Evolutionary conservation across 2,797 vertebrate genomes (phyloP), one percentile per base, ranked within the genome.

Genomic region (Anabas testudineus): DNA sequence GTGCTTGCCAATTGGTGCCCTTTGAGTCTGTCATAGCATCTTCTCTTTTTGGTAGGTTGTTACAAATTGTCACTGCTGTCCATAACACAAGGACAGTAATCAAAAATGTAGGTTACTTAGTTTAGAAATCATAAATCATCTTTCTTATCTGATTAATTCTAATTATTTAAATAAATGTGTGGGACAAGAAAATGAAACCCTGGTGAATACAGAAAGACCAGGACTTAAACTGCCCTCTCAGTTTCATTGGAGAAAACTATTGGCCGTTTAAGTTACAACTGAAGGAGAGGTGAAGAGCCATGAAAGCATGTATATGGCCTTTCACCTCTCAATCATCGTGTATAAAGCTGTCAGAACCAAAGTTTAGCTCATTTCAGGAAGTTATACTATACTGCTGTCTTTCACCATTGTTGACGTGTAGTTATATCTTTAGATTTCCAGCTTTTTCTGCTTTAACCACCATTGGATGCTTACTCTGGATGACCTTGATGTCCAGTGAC

Each of bases 331-430:
- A n/a, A n/a, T n/a, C n/a, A n/a, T n/a, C n/a, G 53, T 57, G 65
- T 58, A 15, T 71, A 34, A 34, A 47, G 71, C 67, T 78, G 76
- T 87, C 57, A 73, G 59, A 73, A 48, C 19, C 65, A 63, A 82
- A 81, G 72, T 76, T 79, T 65, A 76, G 71, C 83, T 71, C 32
- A 41, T 65, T 72, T 66, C 52, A 71, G 67, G 70, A 78, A 42
- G 56, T 47, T 62, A 28, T 56, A 43, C 49, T 80, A 69, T 70
- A 15, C 49, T 47, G 68, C 85, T 83, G 82, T 82, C 83, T 84
- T 67, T 90, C 63, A 67, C 43, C 56, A 48, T 43, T 54, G 68
- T 75, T 75, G 47, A 64, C 48, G 68, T n/a, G 43, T 53, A 37
- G 13, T 62, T 67, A 79, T 72, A 69, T 56, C 68, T 46, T 74